phyloP scores from a whole-genome alignment of 2,113 vertebrate species.

The Rutilus rutilus region DNA sequence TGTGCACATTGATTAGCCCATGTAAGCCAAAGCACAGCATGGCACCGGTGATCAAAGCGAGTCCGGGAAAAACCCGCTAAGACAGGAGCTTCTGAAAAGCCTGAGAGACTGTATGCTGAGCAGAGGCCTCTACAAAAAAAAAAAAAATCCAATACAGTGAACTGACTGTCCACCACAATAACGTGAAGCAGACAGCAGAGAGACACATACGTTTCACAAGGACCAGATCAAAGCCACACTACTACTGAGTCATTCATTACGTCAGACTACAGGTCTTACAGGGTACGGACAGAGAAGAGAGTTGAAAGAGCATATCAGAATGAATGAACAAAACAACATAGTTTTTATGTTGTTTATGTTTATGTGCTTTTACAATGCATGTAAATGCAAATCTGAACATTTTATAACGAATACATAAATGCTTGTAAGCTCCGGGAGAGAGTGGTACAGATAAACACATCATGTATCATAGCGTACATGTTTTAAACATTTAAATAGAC shows the following conservation, averaged over 20 bases:
- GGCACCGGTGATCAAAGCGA: not conserved
- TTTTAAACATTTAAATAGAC: no score
- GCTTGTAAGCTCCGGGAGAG: no score
- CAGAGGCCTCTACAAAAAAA: constrained; percentile 1
- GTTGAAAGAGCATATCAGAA: constrained; percentile 11
- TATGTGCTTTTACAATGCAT: no score
- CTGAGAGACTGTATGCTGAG: constrained; percentile 13
- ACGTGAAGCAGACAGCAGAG: constrained; percentile 41
- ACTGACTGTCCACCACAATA: constrained; percentile 28
- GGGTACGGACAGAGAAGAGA: constrained; percentile 18
- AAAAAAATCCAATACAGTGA: not conserved
- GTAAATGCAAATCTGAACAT: no score
- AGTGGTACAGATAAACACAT: no score
- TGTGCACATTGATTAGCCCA: constrained; percentile 21
- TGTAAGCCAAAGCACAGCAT: not conserved
- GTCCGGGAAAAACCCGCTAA: not conserved
- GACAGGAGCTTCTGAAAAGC: constrained; percentile 21
- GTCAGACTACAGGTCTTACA: constrained; percentile 20
- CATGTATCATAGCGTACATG: no score
- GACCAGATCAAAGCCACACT: constrained; percentile 45
- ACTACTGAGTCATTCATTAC: not conserved
- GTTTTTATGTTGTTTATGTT: no score
- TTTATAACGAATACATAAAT: no score
- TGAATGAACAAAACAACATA: not conserved
- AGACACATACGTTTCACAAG: constrained; percentile 52